Conservation (phyloP, 2,113 vertebrate genomes). For the Paramisgurnus dabryanus region DNA sequence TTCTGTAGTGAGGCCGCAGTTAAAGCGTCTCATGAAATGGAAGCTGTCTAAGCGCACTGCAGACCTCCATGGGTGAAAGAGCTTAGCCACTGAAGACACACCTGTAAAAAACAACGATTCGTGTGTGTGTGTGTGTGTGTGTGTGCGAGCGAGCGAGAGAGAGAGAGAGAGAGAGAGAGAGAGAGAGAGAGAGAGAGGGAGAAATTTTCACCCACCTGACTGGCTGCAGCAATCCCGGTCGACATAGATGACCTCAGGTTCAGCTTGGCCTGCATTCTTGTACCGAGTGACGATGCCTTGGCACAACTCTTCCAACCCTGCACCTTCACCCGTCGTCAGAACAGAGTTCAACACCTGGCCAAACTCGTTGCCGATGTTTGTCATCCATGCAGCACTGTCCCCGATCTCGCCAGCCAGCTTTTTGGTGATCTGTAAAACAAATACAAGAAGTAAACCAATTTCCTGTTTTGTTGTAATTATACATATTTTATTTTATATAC, state of each 20-base stretch:
- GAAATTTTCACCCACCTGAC: background rate
- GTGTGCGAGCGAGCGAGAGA: too few relatives aligned
- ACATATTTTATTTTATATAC: too few relatives aligned
- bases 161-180: too few relatives aligned
- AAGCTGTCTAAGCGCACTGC: constrained; percentile 35
- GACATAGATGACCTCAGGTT: background rate
- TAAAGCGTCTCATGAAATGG: constrained; percentile 48
- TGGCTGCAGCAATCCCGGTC: background rate
- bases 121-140: too few relatives aligned
- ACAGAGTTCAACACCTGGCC: background rate
- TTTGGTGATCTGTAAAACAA: constrained; percentile 31
- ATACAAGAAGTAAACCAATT: background rate
- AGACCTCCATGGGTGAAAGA: constrained; percentile 2
- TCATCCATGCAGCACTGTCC: constrained; percentile 25
- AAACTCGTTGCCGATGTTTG: constrained; percentile 27
- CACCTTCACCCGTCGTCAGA: constrained; percentile 22
- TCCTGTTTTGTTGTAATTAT: too few relatives aligned
- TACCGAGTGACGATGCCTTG: background rate
- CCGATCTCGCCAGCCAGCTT: constrained; percentile 8
- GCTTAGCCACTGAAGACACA: background rate
- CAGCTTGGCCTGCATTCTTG: constrained; percentile 3
- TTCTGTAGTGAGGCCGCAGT: constrained; percentile 36
- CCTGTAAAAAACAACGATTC: too few relatives aligned
- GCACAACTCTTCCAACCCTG: constrained; percentile 14
- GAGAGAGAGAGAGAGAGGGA: too few relatives aligned